Evolutionary conservation across 2,888 invertebrate species (phyloP).

Genomic region (Perizoma flavofasciatum): DNA sequence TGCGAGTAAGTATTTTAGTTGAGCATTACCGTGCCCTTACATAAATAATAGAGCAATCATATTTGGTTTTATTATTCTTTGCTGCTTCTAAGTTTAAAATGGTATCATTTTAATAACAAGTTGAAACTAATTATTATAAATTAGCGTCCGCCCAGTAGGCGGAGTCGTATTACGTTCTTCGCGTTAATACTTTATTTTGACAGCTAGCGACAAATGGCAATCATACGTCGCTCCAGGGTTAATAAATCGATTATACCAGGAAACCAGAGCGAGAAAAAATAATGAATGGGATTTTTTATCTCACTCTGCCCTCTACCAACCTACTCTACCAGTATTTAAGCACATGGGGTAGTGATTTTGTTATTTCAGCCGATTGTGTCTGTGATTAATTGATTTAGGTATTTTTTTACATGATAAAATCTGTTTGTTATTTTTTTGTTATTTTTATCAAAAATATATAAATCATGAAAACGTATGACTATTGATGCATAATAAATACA

Average conservation of each 20-base stretch:
- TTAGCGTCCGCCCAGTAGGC: slow-evolving; percentile 64
- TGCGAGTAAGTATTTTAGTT: no score
- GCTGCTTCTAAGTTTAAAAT: background rate
- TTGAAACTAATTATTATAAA: slow-evolving; percentile 20
- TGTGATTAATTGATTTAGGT: slow-evolving; percentile 40
- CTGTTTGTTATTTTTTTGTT: background rate
- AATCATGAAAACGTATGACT: no score
- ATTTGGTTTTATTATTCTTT: no score
- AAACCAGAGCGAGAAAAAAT: slow-evolving; percentile 51
- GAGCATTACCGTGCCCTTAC: no score
- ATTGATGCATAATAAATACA: no score
- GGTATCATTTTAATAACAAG: slow-evolving; percentile 3
- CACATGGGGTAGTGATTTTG: slow-evolving; percentile 49
- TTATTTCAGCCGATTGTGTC: slow-evolving; percentile 40
- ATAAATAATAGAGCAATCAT: no score
- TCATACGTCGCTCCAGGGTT: slow-evolving; percentile 56
- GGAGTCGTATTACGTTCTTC: slow-evolving; percentile 66
- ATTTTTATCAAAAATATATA: no score
- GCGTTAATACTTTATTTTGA: slow-evolving; percentile 77
- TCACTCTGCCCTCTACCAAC: slow-evolving; percentile 40
- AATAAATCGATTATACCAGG: slow-evolving; percentile 66
- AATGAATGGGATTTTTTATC: slow-evolving; percentile 56
- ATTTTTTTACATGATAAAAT: slow-evolving; percentile 11
- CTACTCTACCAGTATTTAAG: slow-evolving; percentile 53
- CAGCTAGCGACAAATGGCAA: slow-evolving; percentile 75